Percentiles rank a stretch among this genome's conserved stretches.
Conservation (phyloP, 1,140 invertebrate genomes). For the Batillaria attramentaria region DNA sequence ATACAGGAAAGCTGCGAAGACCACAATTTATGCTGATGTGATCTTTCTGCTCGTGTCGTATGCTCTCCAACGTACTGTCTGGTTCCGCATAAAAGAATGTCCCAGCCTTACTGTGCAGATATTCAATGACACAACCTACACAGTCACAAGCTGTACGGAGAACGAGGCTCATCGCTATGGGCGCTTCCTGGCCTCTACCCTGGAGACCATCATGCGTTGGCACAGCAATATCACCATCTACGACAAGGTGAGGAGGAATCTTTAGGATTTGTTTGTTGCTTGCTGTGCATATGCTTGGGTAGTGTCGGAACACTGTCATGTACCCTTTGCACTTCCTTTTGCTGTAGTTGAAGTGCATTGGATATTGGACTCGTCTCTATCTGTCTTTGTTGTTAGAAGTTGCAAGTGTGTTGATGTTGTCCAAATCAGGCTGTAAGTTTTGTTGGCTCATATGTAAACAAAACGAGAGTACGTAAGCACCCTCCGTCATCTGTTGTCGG, state of each 20-base stretch:
- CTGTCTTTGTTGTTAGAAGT: no score
- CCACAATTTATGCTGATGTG: neutral
- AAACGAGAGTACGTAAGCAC: no score
- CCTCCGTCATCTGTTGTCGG: no score
- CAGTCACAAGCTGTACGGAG: conserved; percentile 96
- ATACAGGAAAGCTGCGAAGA: neutral
- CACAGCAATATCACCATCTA: conserved; percentile 91
- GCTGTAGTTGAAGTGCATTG: no score
- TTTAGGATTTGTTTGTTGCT: no score
- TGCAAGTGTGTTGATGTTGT: no score
- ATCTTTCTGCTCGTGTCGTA: neutral
- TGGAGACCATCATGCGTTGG: conserved; percentile 97
- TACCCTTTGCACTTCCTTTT: no score
- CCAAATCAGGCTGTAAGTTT: no score
- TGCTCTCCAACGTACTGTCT: neutral
- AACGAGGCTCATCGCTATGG: conserved; percentile 98
- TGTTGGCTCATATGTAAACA: no score
- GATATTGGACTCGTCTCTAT: no score
- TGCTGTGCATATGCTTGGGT: no score
- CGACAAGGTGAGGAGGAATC: conserved; percentile 84
- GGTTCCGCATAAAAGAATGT: neutral
- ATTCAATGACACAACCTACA: conserved; percentile 98
- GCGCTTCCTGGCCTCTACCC: conserved; percentile 90
- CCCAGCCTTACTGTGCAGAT: conserved; percentile 80
- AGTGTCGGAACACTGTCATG: no score